Base-by-base conservation (phyloP, 1,140 invertebrate species). In the Ostrea denselamellosa region DNA sequence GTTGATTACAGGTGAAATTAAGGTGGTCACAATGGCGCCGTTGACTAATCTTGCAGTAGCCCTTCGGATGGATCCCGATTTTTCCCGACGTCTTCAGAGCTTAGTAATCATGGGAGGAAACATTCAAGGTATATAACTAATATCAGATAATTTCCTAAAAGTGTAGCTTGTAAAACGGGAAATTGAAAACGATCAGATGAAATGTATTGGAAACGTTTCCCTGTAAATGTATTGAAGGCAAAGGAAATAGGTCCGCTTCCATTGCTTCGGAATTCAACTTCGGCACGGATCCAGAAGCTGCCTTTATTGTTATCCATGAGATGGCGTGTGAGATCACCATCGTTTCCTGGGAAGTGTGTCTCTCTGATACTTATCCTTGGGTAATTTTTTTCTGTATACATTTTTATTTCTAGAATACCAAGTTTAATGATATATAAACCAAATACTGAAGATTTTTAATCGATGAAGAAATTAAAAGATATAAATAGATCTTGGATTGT, bases 221-320 rank as follows among this genome's bases (percentile, higher is more conserved):
- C 8, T 81, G 22, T 9, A 81, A 19, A 83, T 53, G 19, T 83
- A 83, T 83, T 83, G 8, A 19, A 85, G 62, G 28, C 91, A 88
- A 90, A 96, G 97, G 96, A 28, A 95, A 96, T 87, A 97, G 97
- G 14, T 97, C 97, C 93, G 94, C 96, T n/a, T 96, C 96, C 28
- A 91, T 95, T 0, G 95, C 96, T 71, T 97, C 97, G 10, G 97
- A 98, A 94, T 97, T 97, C 92, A 98, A 98, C 95, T 98, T 98
- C 92, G 95, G 96, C 85, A 93, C 93, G 25, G 97, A 98, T 95
- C 97, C 97, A 0, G 97, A 98, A 95, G 97, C 97, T 51, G 97
- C 97, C 0, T 95, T 96, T 71, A 97, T 98, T 19, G 97, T 97
- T 25, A 96, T 99, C 9, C 98, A 98, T 92, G 98, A 98, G 95